These are phyloP conservation scores for Fratercula arctica DNA, from an alignment of 2,797 vertebrate species.

Conservation along the genomic window DNA sequence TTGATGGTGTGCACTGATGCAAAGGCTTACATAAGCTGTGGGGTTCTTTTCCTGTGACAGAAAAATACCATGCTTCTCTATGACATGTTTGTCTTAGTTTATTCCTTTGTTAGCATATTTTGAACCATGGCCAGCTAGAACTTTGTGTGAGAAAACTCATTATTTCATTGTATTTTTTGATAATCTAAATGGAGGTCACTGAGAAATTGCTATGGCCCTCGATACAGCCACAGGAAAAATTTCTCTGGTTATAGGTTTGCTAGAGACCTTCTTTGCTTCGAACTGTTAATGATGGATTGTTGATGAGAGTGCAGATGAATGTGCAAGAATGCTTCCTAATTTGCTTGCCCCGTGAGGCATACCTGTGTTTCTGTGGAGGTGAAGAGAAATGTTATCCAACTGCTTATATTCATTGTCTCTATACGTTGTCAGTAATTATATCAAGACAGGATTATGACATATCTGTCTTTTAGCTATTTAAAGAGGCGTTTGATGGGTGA, in stretches of 20 bases:
- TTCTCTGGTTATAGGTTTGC: neutral
- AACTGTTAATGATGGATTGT: neutral
- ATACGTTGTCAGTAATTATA: neutral
- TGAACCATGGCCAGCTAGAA: neutral
- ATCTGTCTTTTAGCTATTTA: neutral
- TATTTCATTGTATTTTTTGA: neutral
- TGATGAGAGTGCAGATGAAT: neutral
- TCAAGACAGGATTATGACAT: neutral
- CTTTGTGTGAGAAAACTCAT: neutral
- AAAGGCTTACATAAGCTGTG: neutral
- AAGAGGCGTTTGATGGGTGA: neutral
- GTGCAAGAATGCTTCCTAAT: conserved; percentile 13
- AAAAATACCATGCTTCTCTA: neutral
- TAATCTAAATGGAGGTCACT: neutral
- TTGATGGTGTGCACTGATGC: neutral
- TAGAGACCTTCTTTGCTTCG: conserved; percentile 3
- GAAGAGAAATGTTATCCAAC: neutral
- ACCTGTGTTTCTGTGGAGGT: neutral
- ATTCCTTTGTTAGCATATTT: neutral
- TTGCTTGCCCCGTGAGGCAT: neutral
- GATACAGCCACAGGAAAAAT: neutral
- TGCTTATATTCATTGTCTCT: neutral
- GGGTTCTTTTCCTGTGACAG: neutral
- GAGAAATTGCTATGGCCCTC: neutral
- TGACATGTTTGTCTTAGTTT: neutral